These are phyloP conservation scores for Dicrostonyx torquatus DNA, from an alignment of 2,797 vertebrate genomes.

Conservation along the genomic window DNA sequence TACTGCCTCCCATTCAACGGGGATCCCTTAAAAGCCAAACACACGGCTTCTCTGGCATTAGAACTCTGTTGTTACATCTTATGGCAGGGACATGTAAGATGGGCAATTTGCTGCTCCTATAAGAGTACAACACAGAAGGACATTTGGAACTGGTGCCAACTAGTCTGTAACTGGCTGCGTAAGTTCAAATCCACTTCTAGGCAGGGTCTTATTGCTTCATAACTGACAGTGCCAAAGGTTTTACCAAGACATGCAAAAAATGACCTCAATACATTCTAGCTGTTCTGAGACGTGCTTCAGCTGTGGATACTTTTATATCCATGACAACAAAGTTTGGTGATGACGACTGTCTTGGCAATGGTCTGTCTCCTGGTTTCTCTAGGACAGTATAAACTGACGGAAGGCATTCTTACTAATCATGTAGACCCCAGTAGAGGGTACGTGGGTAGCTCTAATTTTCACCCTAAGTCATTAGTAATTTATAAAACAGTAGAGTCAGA, in stretches of 20 bases:
- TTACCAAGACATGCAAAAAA: conserved; percentile 30
- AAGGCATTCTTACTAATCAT: background rate
- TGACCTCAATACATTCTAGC: background rate
- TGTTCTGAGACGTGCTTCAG: conserved; percentile 6
- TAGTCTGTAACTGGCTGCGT: conserved; percentile 34
- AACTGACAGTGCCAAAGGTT: conserved; percentile 61
- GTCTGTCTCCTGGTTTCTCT: background rate
- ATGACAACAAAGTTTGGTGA: conserved; percentile 31
- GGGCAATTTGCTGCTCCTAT: background rate
- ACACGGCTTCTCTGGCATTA: conserved; percentile 34
- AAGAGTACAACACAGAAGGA: conserved; percentile 38
- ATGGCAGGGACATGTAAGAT: conserved; percentile 14
- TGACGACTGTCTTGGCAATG: background rate
- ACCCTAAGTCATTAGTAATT: conserved; percentile 17
- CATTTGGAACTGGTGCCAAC: conserved; percentile 37
- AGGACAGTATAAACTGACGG: background rate
- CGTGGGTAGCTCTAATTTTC: background rate
- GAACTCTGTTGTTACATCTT: conserved; percentile 32
- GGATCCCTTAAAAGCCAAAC: conserved; percentile 32
- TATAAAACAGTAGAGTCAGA: background rate
- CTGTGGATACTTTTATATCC: background rate
- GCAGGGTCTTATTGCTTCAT: conserved; percentile 45
- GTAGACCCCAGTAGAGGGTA: background rate
- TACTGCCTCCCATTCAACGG: conserved; percentile 18
- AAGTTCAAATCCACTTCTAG: conserved; percentile 62